Conservation (phyloP, 2,888 invertebrate species). For the Tortricodes alternella region DNA sequence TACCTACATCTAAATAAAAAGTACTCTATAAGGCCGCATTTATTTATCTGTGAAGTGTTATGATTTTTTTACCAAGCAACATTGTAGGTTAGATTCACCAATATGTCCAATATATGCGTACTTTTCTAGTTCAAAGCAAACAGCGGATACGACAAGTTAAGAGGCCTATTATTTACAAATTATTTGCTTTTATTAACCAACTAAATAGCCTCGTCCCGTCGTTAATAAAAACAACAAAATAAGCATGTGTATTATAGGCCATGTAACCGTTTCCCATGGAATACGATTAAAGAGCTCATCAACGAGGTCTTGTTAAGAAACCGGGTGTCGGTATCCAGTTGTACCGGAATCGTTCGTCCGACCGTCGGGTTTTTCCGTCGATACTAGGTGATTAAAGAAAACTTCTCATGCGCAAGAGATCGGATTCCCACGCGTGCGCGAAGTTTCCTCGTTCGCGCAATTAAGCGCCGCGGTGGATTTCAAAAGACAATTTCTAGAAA, state of each 20-base stretch:
- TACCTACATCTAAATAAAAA: too few species aligned
- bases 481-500: conserved; percentile 16
- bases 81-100: too few species aligned
- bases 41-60: too few species aligned
- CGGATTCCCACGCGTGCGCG: conserved; percentile 71
- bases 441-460: conserved; percentile 61
- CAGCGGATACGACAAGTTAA: conserved; percentile 13
- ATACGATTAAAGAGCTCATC: conserved; percentile 40
- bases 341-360: conserved; percentile 48
- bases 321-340: conserved; percentile 49
- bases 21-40: too few species aligned
- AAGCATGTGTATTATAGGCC: conserved; percentile 2
- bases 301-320: conserved; percentile 54
- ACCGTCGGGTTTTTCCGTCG: conserved; percentile 59
- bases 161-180: conserved; percentile 12
- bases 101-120: neutral
- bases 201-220: conserved; percentile 15
- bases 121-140: neutral
- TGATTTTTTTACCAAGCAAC: too few species aligned
- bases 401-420: conserved; percentile 68
- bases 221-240: conserved; percentile 17
- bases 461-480: conserved; percentile 45
- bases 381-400: conserved; percentile 59
- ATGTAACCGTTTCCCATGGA: conserved; percentile 26
- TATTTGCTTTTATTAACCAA: conserved; percentile 19